Base-by-base conservation (phyloP, 2,888 invertebrate genomes). In the Drosophila mettleri region DNA sequence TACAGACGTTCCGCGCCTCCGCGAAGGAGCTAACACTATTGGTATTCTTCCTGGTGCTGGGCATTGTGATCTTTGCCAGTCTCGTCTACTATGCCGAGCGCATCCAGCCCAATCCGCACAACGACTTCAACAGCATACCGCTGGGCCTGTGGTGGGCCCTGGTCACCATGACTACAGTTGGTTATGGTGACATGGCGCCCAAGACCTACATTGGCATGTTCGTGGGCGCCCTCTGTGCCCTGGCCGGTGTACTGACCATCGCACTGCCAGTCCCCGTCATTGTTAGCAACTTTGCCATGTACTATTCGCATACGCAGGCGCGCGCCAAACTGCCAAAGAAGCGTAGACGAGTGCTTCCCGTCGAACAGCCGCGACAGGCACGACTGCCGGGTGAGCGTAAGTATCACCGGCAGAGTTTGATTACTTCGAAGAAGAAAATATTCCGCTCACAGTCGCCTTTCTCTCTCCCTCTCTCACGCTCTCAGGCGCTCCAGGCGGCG, bases 151-250 rank as follows among this genome's bases (percentile, higher is more conserved):
- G 99, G 99, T 99, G 99, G 99, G 99, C 99, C 46, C 94, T 99
- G 93, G 98, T 99, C 80, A 99, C 99, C 80, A 99, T 99, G 99
- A 99, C 99, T 82, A 98, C 98, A 0, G 98, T 99, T 65, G 99
- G 99, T 45, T 99, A 99, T 92, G 99, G 99, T 65, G 98, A 99
- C 93, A 99, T 99, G 98, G 98, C 97, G 83, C 98, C 99, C 70
- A 98, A 98, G 93, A 99, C 99, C 43, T 99, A 99, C 92, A 96
- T 98, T 76, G 99, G 99, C 78, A 99, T 99, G 99, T 98, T 99
- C 92, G 98, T 99, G 78, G 99, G 99, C 80, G 98, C 98, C 16
- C 94, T 99, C 51, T 99, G 99, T 93, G 99, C 99, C 73, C 94
- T 99, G 80, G 98, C 98, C 90, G 99, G 99, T 93, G 99, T 99